Evolutionary conservation across 2,797 vertebrate genomes (phyloP), one percentile per base, ranked within the genome.

Genomic region (Hephaestus fuliginosus): DNA sequence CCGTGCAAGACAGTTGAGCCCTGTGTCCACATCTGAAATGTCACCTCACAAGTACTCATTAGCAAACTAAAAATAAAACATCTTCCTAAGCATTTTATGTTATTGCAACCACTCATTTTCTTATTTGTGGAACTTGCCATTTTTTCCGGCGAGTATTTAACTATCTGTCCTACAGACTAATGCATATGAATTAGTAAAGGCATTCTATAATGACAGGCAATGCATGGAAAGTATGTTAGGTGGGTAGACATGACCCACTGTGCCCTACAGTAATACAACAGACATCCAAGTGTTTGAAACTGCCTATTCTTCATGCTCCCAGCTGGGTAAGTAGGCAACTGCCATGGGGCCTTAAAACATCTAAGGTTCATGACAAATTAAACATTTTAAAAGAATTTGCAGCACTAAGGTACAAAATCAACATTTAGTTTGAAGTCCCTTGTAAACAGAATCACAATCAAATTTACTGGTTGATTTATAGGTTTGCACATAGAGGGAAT

Each of bases 1-100:
- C 53, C 61, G 48, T 71, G 44, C 53, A 46, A 41, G 15, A 70
- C 18, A 74, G 28, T 15, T 1, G 11, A 61, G 33, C 28, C 43
- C 28, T 69, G 7, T 52, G 39, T 51, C 55, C 65, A 74, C 44
- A 70, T 74, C 52, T 74, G 14, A 63, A 74, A 62, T 49, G 53
- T 62, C 60, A 66, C 56, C 36, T 73, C 53, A 56, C 58, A 76
- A 39, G 48, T 70, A 55, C 14, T 44, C 33, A 75, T 63, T 57
- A 64, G 25, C 52, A 60, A 78, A 30, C 64, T 57, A 60, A 65
- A 72, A 76, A 62, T 70, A 83, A 33, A 83, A 36, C 43, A 8
- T 57, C 53, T 51, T 49, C 48, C 9, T 41, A 36, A n/a, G 20
- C 41, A 58, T 57, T 63, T 57, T 57, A 43, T 65, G 10, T 33